phyloP scores from a whole-genome alignment of 2,113 vertebrate genomes.

The Pomatorhinus ruficollis region DNA sequence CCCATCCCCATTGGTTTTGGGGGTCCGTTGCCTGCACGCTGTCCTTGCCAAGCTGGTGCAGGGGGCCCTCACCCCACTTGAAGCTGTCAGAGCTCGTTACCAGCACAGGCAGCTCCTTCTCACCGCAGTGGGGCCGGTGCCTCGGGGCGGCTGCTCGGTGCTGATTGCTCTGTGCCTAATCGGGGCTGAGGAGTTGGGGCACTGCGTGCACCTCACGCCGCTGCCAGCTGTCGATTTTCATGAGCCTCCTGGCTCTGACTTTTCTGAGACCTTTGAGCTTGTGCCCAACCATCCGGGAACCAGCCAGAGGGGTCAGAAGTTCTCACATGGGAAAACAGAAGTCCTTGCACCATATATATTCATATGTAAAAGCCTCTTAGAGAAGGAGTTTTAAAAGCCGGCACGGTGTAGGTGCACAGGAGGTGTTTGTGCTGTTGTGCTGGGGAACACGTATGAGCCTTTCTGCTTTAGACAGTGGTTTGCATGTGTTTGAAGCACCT shows the following conservation, averaged over 20 bases:
- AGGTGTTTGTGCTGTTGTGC: neutral
- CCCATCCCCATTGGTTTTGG: neutral
- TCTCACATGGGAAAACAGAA: neutral
- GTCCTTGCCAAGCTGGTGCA: accelerated
- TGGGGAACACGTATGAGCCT: neutral
- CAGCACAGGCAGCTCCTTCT: neutral
- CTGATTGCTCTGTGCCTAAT: neutral
- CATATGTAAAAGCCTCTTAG: neutral
- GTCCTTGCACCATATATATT: neutral
- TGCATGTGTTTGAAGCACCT: neutral
- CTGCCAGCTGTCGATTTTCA: neutral
- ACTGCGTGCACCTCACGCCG: accelerated
- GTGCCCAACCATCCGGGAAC: neutral
- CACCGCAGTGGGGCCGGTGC: accelerated
- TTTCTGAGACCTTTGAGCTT: neutral
- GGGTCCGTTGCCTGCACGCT: accelerated
- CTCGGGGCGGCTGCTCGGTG: accelerated
- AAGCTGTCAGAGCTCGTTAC: neutral
- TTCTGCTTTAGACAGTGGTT: neutral
- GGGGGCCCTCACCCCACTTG: neutral
- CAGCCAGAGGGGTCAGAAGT: neutral
- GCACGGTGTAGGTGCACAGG: neutral
- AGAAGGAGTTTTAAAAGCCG: neutral
- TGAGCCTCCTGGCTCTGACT: neutral
- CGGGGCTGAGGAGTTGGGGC: neutral